Evolutionary conservation across 2,797 vertebrate genomes (phyloP), one percentile per base, ranked within the genome.

Genomic region (Ptychadena robeensis): DNA sequence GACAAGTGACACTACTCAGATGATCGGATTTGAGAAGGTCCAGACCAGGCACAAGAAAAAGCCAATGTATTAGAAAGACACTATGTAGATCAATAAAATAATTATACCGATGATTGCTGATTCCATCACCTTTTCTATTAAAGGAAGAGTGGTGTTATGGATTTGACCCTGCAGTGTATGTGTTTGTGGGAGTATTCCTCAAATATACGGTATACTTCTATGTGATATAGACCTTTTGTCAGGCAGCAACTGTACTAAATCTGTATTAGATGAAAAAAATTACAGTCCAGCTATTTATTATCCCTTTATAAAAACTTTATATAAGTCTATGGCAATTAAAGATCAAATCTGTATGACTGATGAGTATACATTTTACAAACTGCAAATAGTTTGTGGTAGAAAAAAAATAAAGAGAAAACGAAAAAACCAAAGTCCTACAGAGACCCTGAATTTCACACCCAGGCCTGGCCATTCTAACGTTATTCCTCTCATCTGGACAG

Each of bases 181-280:
- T 38, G 9, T 18, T 18, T 44, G 2, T 48, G 44, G 15, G 15
- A 48, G 44, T 22, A 48, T 18, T 48, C 15, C 15, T 48, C 15
- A 22, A 48, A 48, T 1, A 48, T 22, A 15, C 22, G 15, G 22
- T 22, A 10, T 48, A 12, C 44, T 48, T 18, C 44, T 48, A 7
- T 18, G 22, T 18, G 18, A 69, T 71, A 72, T 77, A 65, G 44
- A 70, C 59, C 53, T 72, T 77, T 18, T 82, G 81, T 82, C 81
- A 82, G 61, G 22, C 48, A 40, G 32, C 30, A 44, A n/a, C 44
- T 70, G 61, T 70, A 65, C 31, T 25, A 72, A 76, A 77, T 71
- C 57, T 82, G 66, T 48, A 37, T 34, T 37, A 30, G 57, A 71
- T 78, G 71, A 78, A 27, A 35, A 30, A 53, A 34, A 82, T 40